Conservation (phyloP, 2,888 invertebrate genomes). For the Drosophila affinis region DNA sequence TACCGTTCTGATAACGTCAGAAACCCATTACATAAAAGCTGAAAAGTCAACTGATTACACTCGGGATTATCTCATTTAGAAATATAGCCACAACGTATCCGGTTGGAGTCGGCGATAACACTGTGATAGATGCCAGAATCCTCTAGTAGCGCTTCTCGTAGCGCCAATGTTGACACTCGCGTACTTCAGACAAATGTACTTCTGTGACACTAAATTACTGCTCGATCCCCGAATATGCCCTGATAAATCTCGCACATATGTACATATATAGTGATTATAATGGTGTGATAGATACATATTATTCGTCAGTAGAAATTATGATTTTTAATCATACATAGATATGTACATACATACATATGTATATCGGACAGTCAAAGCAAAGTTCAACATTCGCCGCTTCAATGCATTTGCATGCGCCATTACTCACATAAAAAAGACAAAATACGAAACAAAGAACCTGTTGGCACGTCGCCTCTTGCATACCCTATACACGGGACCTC, state of each 20-base stretch:
- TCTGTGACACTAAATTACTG: constrained; percentile 9
- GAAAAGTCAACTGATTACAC: background rate
- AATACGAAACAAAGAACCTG: constrained; percentile 8
- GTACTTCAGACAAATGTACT: constrained; percentile 1
- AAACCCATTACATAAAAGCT: background rate
- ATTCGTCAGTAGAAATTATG: constrained; percentile 7
- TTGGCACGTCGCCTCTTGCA: background rate
- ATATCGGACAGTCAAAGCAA: constrained; percentile 30
- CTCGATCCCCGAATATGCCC: constrained; percentile 1
- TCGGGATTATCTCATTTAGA: background rate
- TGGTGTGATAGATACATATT: background rate
- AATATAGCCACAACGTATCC: background rate
- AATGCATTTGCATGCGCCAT: constrained; percentile 57
- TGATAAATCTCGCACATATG: background rate
- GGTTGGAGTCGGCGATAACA: background rate
- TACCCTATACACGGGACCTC: constrained; percentile 17
- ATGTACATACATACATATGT: background rate
- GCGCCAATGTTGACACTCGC: too few relatives aligned
- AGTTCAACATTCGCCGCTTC: constrained; percentile 52
- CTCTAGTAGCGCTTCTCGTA: too few relatives aligned
- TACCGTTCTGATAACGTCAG: background rate
- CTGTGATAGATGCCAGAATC: background rate
- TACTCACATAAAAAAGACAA: constrained; percentile 45
- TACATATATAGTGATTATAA: constrained; percentile 2
- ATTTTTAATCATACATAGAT: constrained; percentile 22